A percentile compares a stretch with the other conserved stretches of the same genome.
phyloP scores from a whole-genome alignment of 2,113 vertebrate species.

The Vulpes vulpes region DNA sequence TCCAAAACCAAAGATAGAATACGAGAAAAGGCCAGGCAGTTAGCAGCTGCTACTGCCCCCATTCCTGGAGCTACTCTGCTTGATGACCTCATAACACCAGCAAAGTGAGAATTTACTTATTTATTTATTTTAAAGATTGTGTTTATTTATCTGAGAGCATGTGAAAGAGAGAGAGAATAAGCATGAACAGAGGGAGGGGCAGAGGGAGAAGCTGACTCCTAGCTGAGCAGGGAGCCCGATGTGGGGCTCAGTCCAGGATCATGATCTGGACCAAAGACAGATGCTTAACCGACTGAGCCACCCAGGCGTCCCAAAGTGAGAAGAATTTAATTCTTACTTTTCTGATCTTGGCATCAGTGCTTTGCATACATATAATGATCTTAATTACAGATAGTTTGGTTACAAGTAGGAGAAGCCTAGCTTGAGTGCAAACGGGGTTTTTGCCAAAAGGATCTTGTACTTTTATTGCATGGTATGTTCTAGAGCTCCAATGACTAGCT shows the following conservation, averaged over 20 bases:
- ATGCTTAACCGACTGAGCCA: too few relatives aligned
- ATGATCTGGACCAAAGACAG: too few relatives aligned
- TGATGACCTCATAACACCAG: conserved; percentile 93
- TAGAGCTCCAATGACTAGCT: neutral
- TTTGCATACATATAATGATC: neutral
- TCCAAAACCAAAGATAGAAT: conserved; percentile 91
- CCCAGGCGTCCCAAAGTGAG: conserved; percentile 88
- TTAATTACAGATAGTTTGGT: neutral
- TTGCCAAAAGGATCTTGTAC: neutral
- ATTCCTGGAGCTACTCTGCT: conserved; percentile 95
- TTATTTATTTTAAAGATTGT: too few relatives aligned
- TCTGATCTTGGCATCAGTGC: neutral
- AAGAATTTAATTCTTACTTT: neutral
- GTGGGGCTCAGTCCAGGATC: too few relatives aligned
- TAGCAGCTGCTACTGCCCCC: conserved; percentile 89
- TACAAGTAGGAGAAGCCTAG: neutral
- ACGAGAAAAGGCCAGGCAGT: conserved; percentile 91
- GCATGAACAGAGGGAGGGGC: too few relatives aligned
- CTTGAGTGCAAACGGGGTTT: neutral
- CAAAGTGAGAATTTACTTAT: conserved; percentile 88
- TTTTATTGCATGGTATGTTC: neutral
- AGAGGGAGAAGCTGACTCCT: too few relatives aligned
- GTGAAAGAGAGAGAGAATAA: too few relatives aligned
- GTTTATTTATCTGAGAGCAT: too few relatives aligned
- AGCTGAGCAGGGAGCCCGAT: too few relatives aligned